Percentiles rank a stretch among this genome's conserved stretches.
Conservation (phyloP, 2,797 vertebrate species). For the Pachyuromys duprasi region DNA sequence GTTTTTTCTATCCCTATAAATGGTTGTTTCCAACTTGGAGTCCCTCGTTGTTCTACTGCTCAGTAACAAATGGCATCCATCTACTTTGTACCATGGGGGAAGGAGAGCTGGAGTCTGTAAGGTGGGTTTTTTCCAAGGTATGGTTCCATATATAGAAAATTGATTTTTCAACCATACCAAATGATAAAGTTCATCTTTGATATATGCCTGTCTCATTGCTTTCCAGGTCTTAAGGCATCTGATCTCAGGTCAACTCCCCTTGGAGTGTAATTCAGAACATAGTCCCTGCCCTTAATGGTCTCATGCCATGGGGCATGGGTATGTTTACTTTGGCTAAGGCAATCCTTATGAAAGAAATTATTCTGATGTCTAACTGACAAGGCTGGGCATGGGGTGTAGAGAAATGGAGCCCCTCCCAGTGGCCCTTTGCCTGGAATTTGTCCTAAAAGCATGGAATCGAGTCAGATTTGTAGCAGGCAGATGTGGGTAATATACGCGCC, state of each 20-base stretch:
- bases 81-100: conserved; percentile 52
- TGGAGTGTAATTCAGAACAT: conserved; percentile 83
- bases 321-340: conserved; percentile 89
- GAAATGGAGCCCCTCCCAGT: conserved; percentile 87
- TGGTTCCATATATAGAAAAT: conserved; percentile 71
- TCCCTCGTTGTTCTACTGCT: conserved; percentile 67
- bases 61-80: conserved; percentile 51
- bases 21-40: conserved; percentile 61
- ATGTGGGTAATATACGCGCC: conserved; percentile 87
- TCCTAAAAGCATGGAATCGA: conserved; percentile 86
- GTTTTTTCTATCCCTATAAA: conserved; percentile 79
- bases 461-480: conserved; percentile 88
- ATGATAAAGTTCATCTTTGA: conserved; percentile 81
- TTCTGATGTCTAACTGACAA: conserved; percentile 88
- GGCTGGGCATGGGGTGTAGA: conserved; percentile 88
- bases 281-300: conserved; percentile 84
- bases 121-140: conserved; percentile 55
- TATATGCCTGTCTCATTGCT: conserved; percentile 67
- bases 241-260: conserved; percentile 82
- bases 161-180: conserved; percentile 80
- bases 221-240: conserved; percentile 84
- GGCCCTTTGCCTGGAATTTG: conserved; percentile 89
- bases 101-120: not conserved
- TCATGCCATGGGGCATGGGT: conserved; percentile 84
- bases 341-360: conserved; percentile 88